phyloP scores from a whole-genome alignment of 2,888 invertebrate genomes.

The Lamproptera curius region DNA sequence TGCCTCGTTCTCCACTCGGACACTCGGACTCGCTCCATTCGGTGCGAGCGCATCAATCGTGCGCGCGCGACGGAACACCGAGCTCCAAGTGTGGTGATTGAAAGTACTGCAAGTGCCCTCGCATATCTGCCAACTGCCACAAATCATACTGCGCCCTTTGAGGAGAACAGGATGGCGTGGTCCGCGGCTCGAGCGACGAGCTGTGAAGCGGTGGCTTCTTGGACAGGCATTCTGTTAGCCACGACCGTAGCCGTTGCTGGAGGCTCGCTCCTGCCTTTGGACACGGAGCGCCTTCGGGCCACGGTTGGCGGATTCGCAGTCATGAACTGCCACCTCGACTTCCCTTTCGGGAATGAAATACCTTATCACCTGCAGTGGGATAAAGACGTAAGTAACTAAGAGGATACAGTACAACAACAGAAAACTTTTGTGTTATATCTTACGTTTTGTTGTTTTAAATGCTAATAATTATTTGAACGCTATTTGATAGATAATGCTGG shows the following conservation, averaged over 20 bases:
- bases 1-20: slow-evolving; percentile 69
- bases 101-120: neutral
- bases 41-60: neutral
- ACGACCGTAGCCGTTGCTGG: slow-evolving; percentile 22
- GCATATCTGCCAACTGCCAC: too few species aligned
- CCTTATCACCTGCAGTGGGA: slow-evolving; percentile 94
- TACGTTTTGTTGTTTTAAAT: neutral
- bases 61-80: neutral
- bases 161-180: slow-evolving; percentile 68
- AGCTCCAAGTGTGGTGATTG: neutral
- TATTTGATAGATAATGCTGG: neutral
- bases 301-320: slow-evolving; percentile 88
- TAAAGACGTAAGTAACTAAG: slow-evolving; percentile 85
- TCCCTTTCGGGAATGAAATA: slow-evolving; percentile 90
- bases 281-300: slow-evolving; percentile 76
- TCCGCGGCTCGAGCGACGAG: slow-evolving; percentile 10
- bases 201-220: slow-evolving; percentile 13
- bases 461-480: neutral
- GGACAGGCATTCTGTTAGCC: slow-evolving; percentile 20
- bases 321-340: slow-evolving; percentile 91
- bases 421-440: neutral
- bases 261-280: slow-evolving; percentile 57
- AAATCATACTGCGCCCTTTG: too few species aligned
- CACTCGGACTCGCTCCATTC: slow-evolving; percentile 64
- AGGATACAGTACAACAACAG: neutral